Percentiles rank a stretch among this genome's conserved stretches.
These are phyloP conservation scores for Hyperoodon ampullatus DNA, from an alignment of 2,113 vertebrate species.

Conservation along the genomic window DNA sequence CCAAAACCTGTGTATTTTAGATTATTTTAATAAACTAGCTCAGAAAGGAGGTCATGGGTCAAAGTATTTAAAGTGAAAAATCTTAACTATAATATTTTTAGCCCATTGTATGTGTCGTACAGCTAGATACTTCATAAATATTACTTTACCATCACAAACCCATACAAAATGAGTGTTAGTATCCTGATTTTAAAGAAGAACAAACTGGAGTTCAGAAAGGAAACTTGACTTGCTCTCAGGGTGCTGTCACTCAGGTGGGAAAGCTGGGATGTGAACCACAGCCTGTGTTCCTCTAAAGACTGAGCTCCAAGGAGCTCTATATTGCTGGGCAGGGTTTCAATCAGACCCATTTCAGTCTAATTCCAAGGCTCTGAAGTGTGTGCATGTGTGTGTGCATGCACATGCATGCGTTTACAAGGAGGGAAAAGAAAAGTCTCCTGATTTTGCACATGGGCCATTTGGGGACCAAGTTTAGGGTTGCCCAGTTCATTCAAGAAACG, in stretches of 20 bases:
- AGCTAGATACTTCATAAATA: not conserved
- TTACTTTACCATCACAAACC: not conserved
- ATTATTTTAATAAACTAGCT: not conserved
- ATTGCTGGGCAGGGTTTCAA: not conserved
- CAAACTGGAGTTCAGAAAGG: not conserved
- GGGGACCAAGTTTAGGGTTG: no score
- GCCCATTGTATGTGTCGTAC: fast-evolving
- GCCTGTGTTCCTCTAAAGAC: not conserved
- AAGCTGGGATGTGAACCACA: not conserved
- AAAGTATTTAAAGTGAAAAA: not conserved
- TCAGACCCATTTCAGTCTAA: not conserved
- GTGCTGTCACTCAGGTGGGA: fast-evolving
- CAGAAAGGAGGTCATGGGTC: not conserved
- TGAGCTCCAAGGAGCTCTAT: no score
- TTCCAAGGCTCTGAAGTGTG: not conserved
- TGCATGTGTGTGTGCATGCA: fast-evolving
- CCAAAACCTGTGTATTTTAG: not conserved
- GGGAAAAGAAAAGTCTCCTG: not conserved
- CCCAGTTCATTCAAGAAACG: not conserved
- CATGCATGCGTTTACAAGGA: not conserved
- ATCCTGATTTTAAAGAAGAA: not conserved
- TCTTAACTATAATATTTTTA: not conserved
- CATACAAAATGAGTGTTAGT: not conserved
- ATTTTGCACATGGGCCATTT: not conserved
- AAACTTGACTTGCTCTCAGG: fast-evolving